A percentile compares a stretch with the other conserved stretches of the same genome.
These are phyloP conservation scores for Peromyscus eremicus DNA, from an alignment of 2,797 vertebrate genomes.

Conservation along the genomic window DNA sequence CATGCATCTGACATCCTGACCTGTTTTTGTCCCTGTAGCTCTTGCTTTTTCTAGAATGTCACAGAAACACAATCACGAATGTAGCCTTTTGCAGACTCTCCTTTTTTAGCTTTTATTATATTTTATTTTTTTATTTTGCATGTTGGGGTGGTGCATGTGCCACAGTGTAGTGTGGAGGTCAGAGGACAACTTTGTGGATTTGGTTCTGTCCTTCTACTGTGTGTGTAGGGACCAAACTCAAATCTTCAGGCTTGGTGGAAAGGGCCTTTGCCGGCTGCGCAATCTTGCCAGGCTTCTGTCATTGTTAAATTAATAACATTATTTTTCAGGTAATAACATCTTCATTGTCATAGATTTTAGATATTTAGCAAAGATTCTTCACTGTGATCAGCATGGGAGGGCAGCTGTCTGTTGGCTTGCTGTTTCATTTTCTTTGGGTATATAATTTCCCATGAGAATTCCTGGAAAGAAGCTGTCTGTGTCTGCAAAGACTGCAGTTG, in stretches of 20 bases:
- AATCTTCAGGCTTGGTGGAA: neutral
- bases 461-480: neutral
- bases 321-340: conserved; percentile 29
- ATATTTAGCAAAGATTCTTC: neutral
- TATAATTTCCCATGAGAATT: neutral
- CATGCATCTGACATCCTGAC: conserved; percentile 17
- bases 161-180: neutral
- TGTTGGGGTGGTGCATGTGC: neutral
- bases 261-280: neutral
- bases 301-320: conserved; percentile 15
- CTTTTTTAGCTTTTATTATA: neutral
- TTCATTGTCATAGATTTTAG: conserved; percentile 2
- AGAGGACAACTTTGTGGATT: neutral
- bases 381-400: neutral
- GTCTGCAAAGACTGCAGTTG: neutral
- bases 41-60: conserved; percentile 62
- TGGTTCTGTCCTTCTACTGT: neutral
- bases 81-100: conserved; percentile 13
- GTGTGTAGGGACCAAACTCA: neutral
- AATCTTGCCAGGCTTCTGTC: neutral
- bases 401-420: neutral
- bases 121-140: neutral
- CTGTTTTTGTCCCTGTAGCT: conserved; percentile 47
- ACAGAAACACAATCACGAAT: conserved; percentile 22
- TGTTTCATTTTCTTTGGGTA: neutral